These are phyloP conservation scores for Tethea ocularis DNA, from an alignment of 2,888 invertebrate species.

Conservation along the genomic window DNA sequence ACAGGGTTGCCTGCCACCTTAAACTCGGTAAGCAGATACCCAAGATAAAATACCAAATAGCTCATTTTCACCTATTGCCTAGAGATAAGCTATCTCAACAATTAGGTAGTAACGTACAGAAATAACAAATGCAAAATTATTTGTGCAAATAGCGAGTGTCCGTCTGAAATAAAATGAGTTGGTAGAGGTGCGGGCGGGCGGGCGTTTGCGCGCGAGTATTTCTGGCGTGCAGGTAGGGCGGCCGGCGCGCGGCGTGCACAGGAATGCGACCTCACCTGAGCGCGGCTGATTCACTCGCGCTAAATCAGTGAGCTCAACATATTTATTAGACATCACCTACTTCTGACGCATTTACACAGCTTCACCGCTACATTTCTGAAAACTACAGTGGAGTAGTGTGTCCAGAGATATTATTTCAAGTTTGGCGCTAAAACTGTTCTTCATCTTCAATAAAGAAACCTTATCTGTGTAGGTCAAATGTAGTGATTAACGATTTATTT, in stretches of 20 bases:
- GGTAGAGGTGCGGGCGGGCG: slow-evolving; percentile 53
- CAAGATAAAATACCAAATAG: slow-evolving; percentile 12
- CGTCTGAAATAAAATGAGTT: slow-evolving; percentile 60
- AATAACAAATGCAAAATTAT: slow-evolving; percentile 49
- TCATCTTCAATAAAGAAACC: slow-evolving; percentile 11
- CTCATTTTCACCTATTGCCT: slow-evolving; percentile 15
- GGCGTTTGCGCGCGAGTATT: slow-evolving; percentile 72
- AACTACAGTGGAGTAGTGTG: slow-evolving; percentile 17
- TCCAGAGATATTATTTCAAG: neutral
- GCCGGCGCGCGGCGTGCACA: slow-evolving; percentile 55
- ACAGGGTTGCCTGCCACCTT: too few species aligned
- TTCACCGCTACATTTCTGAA: slow-evolving; percentile 28
- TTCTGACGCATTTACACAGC: slow-evolving; percentile 46
- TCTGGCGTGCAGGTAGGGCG: slow-evolving; percentile 79
- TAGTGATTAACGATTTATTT: slow-evolving; percentile 77
- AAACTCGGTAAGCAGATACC: too few species aligned
- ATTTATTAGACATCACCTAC: slow-evolving; percentile 62
- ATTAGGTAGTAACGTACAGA: slow-evolving; percentile 29
- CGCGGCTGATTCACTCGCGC: slow-evolving; percentile 74
- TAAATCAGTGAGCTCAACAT: slow-evolving; percentile 76
- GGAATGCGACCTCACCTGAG: slow-evolving; percentile 83
- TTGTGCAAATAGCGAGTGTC: slow-evolving; percentile 45
- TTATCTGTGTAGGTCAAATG: slow-evolving; percentile 47
- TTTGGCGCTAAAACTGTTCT: slow-evolving; percentile 1
- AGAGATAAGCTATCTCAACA: neutral